These are phyloP conservation scores for Coranthus polyacanthus DNA, from an alignment of 2,797 vertebrate genomes.

Conservation along the genomic window DNA sequence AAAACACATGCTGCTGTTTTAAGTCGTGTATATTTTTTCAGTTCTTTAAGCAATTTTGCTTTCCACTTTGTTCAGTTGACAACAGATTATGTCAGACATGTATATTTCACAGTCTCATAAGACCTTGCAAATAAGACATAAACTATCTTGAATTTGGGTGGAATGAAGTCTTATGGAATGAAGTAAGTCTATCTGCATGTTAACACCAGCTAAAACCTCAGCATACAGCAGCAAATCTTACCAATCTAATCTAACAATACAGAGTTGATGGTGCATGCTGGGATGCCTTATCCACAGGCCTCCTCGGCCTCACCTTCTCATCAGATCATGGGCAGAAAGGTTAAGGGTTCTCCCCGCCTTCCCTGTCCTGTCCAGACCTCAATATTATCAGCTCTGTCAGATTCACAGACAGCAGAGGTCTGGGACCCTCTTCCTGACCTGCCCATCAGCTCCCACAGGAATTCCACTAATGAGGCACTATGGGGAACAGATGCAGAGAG, in stretches of 20 bases:
- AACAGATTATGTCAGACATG: neutral
- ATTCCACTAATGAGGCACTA: constrained; percentile 80
- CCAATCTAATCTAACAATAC: no score
- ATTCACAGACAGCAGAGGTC: constrained; percentile 74
- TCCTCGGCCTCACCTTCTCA: constrained; percentile 45
- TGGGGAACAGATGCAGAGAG: constrained; percentile 81
- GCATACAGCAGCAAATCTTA: neutral
- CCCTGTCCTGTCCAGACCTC: constrained; percentile 64
- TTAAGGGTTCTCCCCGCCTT: constrained; percentile 51
- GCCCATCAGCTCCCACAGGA: constrained; percentile 75
- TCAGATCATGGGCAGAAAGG: constrained; percentile 60
- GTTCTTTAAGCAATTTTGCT: neutral
- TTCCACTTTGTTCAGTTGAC: no score
- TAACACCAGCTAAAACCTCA: neutral
- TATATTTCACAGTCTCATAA: neutral
- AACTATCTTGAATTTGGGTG: no score
- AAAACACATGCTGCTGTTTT: neutral
- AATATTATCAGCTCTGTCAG: constrained; percentile 81
- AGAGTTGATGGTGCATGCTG: constrained; percentile 31
- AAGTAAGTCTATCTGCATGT: no score
- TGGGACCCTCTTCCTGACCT: constrained; percentile 74
- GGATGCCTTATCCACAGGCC: constrained; percentile 26
- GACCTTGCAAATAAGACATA: neutral
- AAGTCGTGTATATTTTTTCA: neutral
- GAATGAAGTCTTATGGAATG: no score